Evolutionary conservation across 92 coral and sea anemone genomes (phyloP).

Genomic region (Pocillopora grandis): DNA sequence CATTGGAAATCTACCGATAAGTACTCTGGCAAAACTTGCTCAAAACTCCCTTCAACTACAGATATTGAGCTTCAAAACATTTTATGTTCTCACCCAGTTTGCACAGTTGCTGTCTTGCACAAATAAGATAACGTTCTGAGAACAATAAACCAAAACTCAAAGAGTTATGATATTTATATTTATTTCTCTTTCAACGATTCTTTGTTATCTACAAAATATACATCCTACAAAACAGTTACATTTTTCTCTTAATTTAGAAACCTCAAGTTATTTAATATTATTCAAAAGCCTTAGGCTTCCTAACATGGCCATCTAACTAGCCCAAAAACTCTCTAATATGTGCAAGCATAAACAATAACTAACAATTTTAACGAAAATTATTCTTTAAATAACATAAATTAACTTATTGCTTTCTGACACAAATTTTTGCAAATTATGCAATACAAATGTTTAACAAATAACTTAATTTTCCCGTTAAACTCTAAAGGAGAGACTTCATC

Average conservation of each 20-base stretch:
- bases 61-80: no score
- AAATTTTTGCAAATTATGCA: not conserved
- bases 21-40: no score
- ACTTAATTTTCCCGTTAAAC: no score
- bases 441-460: no score
- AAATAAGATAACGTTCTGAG: no score
- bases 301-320: constrained; percentile 8
- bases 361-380: not conserved
- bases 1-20: no score
- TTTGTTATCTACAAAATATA: constrained; percentile 1
- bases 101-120: no score
- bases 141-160: no score
- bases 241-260: not conserved
- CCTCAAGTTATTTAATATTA: not conserved
- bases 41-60: no score
- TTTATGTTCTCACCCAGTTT: no score
- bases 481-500: no score
- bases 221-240: not conserved
- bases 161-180: not conserved
- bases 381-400: constrained; percentile 18
- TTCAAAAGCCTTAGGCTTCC: constrained; percentile 8
- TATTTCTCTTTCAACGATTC: not conserved
- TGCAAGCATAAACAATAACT: not conserved
- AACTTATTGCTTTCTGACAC: not conserved
- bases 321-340: not conserved